Evolutionary conservation across 2,888 invertebrate genomes (phyloP).

Genomic region (Abrostola tripartita): DNA sequence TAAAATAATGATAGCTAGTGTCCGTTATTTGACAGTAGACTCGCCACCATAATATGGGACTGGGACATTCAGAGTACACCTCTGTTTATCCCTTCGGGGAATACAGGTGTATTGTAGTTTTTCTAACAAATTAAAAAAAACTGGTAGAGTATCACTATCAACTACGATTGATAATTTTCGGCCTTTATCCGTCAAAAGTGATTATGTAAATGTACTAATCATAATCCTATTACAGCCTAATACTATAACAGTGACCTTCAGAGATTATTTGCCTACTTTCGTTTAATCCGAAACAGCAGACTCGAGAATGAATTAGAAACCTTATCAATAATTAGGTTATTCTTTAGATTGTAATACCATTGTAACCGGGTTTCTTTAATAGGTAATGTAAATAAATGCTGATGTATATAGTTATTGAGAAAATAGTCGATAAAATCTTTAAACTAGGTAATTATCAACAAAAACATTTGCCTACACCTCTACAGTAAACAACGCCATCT

Average conservation of each 20-base stretch:
- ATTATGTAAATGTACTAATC: constrained; percentile 34
- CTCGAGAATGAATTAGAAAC: constrained; percentile 3
- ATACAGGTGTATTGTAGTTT: no score
- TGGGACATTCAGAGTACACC: no score
- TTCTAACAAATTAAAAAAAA: no score
- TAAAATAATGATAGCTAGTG: no score
- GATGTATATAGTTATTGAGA: not conserved
- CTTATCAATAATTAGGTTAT: constrained; percentile 10
- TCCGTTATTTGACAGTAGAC: no score
- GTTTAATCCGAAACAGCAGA: constrained; percentile 4
- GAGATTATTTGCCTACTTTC: constrained; percentile 1
- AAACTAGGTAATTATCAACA: no score
- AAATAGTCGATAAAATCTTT: no score
- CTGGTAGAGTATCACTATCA: not conserved
- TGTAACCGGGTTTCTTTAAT: not conserved
- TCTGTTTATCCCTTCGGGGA: no score
- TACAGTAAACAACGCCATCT: constrained; percentile 11
- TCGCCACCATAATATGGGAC: no score
- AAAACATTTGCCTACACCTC: not conserved
- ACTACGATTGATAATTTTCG: constrained; percentile 4
- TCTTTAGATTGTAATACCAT: not conserved
- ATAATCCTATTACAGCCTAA: constrained; percentile 35
- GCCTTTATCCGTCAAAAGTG: constrained; percentile 8
- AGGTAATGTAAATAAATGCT: no score
- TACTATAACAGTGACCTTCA: constrained; percentile 20